phyloP scores from a whole-genome alignment of 1,140 invertebrate species.

The Gonatopus flavifemur region DNA sequence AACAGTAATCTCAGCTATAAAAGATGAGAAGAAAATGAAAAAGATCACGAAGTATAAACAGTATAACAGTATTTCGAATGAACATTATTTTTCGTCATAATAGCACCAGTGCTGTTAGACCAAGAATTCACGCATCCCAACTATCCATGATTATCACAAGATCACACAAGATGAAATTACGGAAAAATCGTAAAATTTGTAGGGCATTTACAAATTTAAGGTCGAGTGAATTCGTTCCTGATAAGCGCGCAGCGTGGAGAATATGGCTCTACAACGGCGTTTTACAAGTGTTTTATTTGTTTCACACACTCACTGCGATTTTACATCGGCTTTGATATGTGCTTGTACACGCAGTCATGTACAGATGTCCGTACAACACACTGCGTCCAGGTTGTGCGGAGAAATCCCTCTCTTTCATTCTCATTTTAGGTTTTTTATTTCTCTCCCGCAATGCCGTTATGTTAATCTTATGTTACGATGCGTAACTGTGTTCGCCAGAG shows the following conservation, averaged over 20 bases:
- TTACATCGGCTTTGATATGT: too few species aligned
- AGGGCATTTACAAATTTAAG: slow-evolving; percentile 27
- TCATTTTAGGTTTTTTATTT: slow-evolving; percentile 37
- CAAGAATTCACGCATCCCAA: too few species aligned
- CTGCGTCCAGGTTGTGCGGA: too few species aligned
- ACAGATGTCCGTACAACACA: too few species aligned
- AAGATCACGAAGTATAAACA: background rate
- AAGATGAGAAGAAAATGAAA: background rate
- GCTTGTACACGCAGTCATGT: too few species aligned
- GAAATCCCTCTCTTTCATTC: slow-evolving; percentile 22
- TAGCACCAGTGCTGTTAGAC: too few species aligned
- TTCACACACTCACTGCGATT: too few species aligned
- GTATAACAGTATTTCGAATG: background rate
- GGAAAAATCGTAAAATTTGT: slow-evolving; percentile 16
- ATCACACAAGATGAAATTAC: background rate
- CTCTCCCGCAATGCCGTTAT: slow-evolving; percentile 32
- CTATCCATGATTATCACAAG: background rate
- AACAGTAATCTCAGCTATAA: background rate
- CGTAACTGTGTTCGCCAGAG: slow-evolving; percentile 29
- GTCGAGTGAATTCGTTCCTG: slow-evolving; percentile 31
- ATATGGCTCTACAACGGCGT: slow-evolving; percentile 14
- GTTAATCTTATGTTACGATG: slow-evolving; percentile 31
- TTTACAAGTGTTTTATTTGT: too few species aligned
- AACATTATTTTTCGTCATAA: too few species aligned
- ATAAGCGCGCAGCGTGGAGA: slow-evolving; percentile 38